Percentiles rank a stretch among this genome's conserved stretches.
Conservation (phyloP, 2,888 invertebrate species). For the Leptodirus hochenwartii region DNA sequence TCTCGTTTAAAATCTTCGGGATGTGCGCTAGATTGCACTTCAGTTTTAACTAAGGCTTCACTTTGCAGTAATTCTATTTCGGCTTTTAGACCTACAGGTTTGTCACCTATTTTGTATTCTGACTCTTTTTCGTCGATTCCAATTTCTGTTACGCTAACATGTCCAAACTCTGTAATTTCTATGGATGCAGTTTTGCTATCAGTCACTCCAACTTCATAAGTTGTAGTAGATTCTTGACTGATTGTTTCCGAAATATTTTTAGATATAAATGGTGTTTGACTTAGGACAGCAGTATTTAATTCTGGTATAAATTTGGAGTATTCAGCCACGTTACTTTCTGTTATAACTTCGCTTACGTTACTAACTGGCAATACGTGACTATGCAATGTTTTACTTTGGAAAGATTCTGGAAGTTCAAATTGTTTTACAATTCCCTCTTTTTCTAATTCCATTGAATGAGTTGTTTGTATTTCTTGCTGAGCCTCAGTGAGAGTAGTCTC, state of each 20-base stretch:
- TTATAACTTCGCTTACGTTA: slow-evolving; percentile 28
- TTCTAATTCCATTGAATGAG: slow-evolving; percentile 43
- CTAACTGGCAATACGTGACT: slow-evolving; percentile 33
- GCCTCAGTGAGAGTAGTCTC: slow-evolving; percentile 33
- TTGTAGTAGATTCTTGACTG: too few relatives aligned
- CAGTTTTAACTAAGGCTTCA: slow-evolving; percentile 28
- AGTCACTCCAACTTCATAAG: too few relatives aligned
- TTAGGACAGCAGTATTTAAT: neutral
- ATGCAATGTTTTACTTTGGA: slow-evolving; percentile 30
- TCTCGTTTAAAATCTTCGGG: slow-evolving; percentile 18
- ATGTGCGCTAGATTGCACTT: slow-evolving; percentile 28
- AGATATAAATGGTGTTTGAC: too few relatives aligned
- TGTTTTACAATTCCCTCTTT: slow-evolving; percentile 37
- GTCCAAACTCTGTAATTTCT: too few relatives aligned
- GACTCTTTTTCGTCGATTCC: slow-evolving; percentile 8
- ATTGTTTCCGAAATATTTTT: too few relatives aligned
- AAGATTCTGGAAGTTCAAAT: slow-evolving; percentile 33
- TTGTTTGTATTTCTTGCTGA: slow-evolving; percentile 40
- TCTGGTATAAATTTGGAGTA: neutral
- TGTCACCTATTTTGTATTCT: neutral
- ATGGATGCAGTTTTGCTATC: too few relatives aligned
- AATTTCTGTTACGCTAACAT: slow-evolving; percentile 8
- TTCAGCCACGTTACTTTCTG: slow-evolving; percentile 23
- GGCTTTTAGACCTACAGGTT: slow-evolving; percentile 1
- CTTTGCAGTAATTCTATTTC: slow-evolving; percentile 11